Percentiles rank a stretch among this genome's conserved stretches.
Evolutionary conservation across 2,113 vertebrate genomes (phyloP).

Genomic region (Mobula birostris): DNA sequence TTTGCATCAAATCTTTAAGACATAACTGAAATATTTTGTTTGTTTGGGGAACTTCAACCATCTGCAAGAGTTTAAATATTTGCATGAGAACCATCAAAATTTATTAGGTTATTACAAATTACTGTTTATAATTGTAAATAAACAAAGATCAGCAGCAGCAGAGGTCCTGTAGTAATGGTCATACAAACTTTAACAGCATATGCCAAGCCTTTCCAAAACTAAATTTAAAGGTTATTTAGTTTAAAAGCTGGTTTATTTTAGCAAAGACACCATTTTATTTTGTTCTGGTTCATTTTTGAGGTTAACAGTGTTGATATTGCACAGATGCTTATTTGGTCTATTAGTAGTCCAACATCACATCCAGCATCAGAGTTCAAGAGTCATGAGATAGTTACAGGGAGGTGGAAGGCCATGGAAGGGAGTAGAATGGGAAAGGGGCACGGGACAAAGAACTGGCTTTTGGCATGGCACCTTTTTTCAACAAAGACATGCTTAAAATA

Average conservation of each 20-base stretch:
- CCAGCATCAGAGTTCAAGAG: not conserved
- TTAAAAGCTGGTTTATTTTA: not conserved
- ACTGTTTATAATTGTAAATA: conserved; percentile 19
- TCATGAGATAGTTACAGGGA: not conserved
- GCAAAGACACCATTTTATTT: not conserved
- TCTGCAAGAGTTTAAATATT: not conserved
- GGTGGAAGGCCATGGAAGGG: no score
- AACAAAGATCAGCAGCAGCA: not conserved
- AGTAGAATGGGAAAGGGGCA: no score
- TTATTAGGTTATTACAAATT: not conserved
- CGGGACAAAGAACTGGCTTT: not conserved
- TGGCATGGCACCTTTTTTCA: not conserved
- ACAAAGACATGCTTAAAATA: not conserved
- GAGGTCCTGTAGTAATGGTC: not conserved
- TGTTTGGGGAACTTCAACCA: not conserved
- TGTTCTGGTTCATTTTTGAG: not conserved
- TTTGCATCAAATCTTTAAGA: not conserved
- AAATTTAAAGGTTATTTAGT: not conserved
- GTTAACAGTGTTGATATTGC: not conserved
- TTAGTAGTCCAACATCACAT: not conserved
- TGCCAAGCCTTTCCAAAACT: not conserved
- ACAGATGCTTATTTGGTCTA: not conserved
- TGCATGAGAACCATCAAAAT: not conserved
- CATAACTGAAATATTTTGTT: not conserved
- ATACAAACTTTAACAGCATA: not conserved